Conservation (phyloP, 1,140 invertebrate species). For the Drosophila malerkotliana region DNA sequence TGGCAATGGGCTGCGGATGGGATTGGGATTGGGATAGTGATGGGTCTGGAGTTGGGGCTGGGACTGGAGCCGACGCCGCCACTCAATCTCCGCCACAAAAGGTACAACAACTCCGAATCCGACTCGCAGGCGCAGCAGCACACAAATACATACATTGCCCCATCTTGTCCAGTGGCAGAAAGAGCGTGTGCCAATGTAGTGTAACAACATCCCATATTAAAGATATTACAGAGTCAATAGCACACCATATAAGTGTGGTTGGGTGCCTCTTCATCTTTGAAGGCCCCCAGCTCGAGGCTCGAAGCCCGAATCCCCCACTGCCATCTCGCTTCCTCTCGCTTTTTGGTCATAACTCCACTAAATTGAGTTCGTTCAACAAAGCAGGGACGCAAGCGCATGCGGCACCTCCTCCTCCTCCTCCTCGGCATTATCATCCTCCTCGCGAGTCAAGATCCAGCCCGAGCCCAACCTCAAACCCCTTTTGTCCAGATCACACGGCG, state of each 20-base stretch:
- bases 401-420: slow-evolving; percentile 24
- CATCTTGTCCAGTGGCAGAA: slow-evolving; percentile 76
- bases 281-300: background rate
- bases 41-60: slow-evolving; percentile 24
- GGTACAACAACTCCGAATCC: background rate
- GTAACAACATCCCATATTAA: slow-evolving; percentile 82
- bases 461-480: slow-evolving; percentile 30
- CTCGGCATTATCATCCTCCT: background rate
- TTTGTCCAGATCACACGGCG: slow-evolving; percentile 54
- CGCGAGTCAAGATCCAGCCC: background rate
- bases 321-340: slow-evolving; percentile 24
- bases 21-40: slow-evolving; percentile 21
- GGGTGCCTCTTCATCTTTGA: slow-evolving; percentile 43
- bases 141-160: slow-evolving; percentile 21
- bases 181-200: slow-evolving; percentile 83
- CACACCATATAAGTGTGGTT: slow-evolving; percentile 75
- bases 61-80: background rate
- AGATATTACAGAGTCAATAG: slow-evolving; percentile 82
- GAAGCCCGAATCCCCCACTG: slow-evolving; percentile 8
- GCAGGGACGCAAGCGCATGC: slow-evolving; percentile 68
- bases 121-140: background rate
- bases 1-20: slow-evolving; percentile 26
- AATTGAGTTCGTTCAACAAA: slow-evolving; percentile 82
- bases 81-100: background rate
- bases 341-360: slow-evolving; percentile 72